Evolutionary conservation across 1,140 invertebrate species (phyloP).

Genomic region (Aphaenogaster floridana): DNA sequence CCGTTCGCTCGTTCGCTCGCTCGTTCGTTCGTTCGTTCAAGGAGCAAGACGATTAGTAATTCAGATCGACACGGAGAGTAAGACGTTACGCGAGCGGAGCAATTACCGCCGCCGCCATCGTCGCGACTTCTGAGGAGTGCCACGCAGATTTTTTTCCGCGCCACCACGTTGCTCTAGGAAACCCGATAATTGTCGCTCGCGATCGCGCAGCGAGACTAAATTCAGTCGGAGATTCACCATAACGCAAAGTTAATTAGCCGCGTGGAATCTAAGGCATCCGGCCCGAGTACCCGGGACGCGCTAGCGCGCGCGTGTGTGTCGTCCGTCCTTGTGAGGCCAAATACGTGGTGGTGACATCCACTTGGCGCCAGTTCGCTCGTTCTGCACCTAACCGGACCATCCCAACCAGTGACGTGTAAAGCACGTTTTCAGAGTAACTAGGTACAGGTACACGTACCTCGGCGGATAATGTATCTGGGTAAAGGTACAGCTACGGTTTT

Average conservation of each 20-base stretch:
- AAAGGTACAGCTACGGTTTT: conserved; percentile 31
- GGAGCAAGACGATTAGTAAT: conserved; percentile 71
- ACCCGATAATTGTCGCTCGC: conserved; percentile 52
- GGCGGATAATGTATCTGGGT: conserved; percentile 57
- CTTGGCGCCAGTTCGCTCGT: conserved; percentile 84
- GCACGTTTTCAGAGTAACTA: conserved; percentile 57
- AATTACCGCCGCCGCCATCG: conserved; percentile 68
- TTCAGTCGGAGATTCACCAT: conserved; percentile 82
- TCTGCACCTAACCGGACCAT: conserved; percentile 65
- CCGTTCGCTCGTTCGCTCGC: conserved; percentile 41
- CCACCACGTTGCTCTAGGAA: conserved; percentile 56
- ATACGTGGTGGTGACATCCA: conserved; percentile 81
- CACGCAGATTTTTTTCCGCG: conserved; percentile 53
- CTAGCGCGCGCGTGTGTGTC: conserved; percentile 21
- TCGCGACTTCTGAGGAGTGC: conserved; percentile 59
- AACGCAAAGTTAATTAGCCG: conserved; percentile 84
- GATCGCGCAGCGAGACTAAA: conserved; percentile 68
- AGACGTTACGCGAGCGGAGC: conserved; percentile 73
- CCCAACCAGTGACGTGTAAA: conserved; percentile 61
- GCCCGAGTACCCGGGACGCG: conserved; percentile 29
- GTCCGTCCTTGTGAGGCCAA: conserved; percentile 71
- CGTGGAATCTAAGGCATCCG: conserved; percentile 82
- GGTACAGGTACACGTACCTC: conserved; percentile 42
- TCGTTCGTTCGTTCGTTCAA: conserved; percentile 30
- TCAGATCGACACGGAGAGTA: conserved; percentile 74